Conservation (phyloP, 1,140 invertebrate genomes). For the Euura lappo region DNA sequence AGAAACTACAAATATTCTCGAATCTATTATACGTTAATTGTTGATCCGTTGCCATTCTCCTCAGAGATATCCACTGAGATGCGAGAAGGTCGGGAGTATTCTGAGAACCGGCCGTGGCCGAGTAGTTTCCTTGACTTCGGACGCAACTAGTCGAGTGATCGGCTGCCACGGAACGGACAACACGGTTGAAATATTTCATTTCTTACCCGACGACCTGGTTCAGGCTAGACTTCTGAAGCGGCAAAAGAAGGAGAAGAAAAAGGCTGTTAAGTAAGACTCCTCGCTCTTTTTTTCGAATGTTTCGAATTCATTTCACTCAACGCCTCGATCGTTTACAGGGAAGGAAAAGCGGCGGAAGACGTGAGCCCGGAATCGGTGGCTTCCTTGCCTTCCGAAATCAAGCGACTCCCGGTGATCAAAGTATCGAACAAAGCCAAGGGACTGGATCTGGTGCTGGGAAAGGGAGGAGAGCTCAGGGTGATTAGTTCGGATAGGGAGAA, state of each 20-base stretch:
- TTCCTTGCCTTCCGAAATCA: conserved; percentile 76
- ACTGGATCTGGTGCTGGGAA: conserved; percentile 70
- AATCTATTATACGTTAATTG: conserved; percentile 16
- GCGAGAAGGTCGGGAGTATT: conserved; percentile 77
- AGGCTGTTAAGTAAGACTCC: conserved; percentile 59
- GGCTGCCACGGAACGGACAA: conserved; percentile 85
- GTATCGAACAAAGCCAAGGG: conserved; percentile 74
- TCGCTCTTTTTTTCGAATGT: conserved; percentile 7
- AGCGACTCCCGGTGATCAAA: conserved; percentile 71
- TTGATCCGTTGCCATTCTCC: conserved; percentile 18
- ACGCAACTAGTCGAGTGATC: conserved; percentile 72
- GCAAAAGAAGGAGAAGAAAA: conserved; percentile 74
- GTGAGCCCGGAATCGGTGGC: conserved; percentile 33
- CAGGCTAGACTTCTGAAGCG: conserved; percentile 74
- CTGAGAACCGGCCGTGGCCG: conserved; percentile 78
- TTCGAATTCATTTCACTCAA: background rate
- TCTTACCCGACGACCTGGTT: conserved; percentile 79
- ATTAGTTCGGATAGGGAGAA: background rate
- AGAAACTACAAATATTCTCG: no score
- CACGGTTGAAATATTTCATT: conserved; percentile 82
- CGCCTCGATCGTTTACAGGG: conserved; percentile 37
- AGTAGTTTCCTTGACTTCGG: conserved; percentile 70
- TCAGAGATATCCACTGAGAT: conserved; percentile 69
- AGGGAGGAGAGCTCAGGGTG: conserved; percentile 72
- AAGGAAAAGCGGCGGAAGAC: conserved; percentile 41